Conservation (phyloP, 2,113 vertebrate species). For the Riparia riparia region DNA sequence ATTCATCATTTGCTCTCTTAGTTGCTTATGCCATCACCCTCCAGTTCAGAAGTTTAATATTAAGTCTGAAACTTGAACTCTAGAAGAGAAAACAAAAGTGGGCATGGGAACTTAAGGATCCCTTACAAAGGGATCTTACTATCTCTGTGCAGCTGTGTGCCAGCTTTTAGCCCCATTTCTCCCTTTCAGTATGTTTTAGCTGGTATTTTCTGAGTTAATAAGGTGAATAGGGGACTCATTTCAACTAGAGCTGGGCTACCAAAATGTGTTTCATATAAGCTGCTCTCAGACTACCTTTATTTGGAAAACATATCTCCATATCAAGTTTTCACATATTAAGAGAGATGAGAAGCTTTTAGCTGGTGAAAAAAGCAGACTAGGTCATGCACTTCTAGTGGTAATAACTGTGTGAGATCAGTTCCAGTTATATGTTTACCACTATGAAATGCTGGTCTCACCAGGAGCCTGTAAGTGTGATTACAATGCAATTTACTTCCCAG, state of each 20-base stretch:
- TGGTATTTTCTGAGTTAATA: background rate
- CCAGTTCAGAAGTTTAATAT: background rate
- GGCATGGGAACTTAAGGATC: background rate
- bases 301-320: background rate
- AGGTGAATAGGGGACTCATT: background rate
- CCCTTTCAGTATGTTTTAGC: background rate
- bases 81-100: background rate
- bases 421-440: background rate
- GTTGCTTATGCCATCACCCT: background rate
- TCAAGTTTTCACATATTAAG: background rate
- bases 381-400: background rate
- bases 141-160: background rate
- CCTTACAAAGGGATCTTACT: background rate
- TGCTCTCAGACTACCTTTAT: background rate
- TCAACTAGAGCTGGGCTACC: background rate
- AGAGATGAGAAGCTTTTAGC: background rate
- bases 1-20: background rate
- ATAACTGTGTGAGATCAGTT: background rate
- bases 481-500: background rate
- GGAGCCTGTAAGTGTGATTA: background rate
- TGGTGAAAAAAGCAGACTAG: background rate
- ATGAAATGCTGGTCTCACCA: background rate
- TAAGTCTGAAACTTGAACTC: background rate
- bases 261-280: background rate
- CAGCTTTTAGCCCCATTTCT: accelerated